phyloP scores from a whole-genome alignment of 2,113 vertebrate genomes.

The Toxostoma redivivum region DNA sequence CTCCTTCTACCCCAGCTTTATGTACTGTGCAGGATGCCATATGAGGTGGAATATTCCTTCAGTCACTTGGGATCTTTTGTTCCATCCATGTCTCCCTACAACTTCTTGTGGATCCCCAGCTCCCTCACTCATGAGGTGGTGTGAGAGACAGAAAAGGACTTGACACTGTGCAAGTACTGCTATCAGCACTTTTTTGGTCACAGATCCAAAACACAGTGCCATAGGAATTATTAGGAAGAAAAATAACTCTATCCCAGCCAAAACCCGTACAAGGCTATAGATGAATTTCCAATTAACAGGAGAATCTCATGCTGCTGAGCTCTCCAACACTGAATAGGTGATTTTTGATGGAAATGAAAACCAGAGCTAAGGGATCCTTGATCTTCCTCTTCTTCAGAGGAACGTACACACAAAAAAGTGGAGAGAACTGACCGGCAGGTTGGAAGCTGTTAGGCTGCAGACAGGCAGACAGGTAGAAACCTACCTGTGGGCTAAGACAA shows the following conservation, averaged over 20 bases:
- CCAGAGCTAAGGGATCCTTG: background rate
- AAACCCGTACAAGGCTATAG: background rate
- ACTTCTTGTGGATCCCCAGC: background rate
- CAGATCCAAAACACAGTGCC: background rate
- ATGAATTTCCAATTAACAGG: background rate
- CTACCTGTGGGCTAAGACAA: background rate
- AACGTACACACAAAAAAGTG: background rate
- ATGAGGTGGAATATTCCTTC: background rate
- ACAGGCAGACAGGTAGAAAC: background rate
- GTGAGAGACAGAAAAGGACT: background rate
- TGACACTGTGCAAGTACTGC: background rate
- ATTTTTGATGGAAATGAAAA: background rate
- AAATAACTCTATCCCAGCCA: background rate
- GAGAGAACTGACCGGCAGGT: background rate
- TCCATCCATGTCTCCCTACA: background rate
- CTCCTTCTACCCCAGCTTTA: background rate
- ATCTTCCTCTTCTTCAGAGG: background rate
- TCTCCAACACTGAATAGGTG: background rate
- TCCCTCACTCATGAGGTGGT: fast-evolving
- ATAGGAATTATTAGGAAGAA: background rate
- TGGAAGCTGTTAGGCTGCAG: background rate
- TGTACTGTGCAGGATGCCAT: background rate
- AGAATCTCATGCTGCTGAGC: background rate
- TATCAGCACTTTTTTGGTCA: background rate
- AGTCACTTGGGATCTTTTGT: background rate